Percentiles rank a stretch among this genome's conserved stretches.
Evolutionary conservation across 2,797 vertebrate species (phyloP).

Genomic region (Thalassophryne amazonica): DNA sequence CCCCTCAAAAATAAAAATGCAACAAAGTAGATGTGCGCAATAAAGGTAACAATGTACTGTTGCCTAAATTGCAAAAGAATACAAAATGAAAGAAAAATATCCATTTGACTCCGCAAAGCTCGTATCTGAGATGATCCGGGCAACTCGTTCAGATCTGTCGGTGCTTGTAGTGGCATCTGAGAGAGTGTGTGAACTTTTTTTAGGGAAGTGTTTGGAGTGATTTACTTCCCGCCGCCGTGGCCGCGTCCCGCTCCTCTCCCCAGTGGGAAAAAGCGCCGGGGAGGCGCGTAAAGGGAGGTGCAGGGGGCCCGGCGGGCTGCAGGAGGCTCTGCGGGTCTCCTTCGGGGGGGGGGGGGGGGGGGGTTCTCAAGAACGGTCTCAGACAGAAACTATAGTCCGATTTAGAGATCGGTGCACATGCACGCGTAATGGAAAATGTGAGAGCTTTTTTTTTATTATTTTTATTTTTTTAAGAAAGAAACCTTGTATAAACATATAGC

Average conservation of each 20-base stretch:
- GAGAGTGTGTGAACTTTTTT: slow-evolving; percentile 62
- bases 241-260: slow-evolving; percentile 76
- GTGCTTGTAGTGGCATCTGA: slow-evolving; percentile 62
- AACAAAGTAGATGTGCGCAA: not conserved
- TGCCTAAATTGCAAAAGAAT: not conserved
- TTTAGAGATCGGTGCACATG: too few species aligned
- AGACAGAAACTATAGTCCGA: too few species aligned
- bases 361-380: too few species aligned
- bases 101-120: slow-evolving; percentile 27
- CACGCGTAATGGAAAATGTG: too few species aligned
- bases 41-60: not conserved
- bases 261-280: slow-evolving; percentile 77
- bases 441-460: too few species aligned
- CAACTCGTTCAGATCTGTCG: slow-evolving; percentile 37
- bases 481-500: too few species aligned
- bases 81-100: slow-evolving; percentile 14
- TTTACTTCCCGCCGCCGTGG: slow-evolving; percentile 78
- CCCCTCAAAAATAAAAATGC: too few species aligned
- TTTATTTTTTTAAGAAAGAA: too few species aligned
- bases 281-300: slow-evolving; percentile 71
- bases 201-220: slow-evolving; percentile 61
- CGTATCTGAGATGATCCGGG: slow-evolving; percentile 45
- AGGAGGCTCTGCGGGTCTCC: too few species aligned
- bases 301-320: slow-evolving; percentile 35
- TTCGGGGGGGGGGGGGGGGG: too few species aligned